phyloP scores from a whole-genome alignment of 1,140 invertebrate genomes.

The Tetramorium parvispinum region DNA sequence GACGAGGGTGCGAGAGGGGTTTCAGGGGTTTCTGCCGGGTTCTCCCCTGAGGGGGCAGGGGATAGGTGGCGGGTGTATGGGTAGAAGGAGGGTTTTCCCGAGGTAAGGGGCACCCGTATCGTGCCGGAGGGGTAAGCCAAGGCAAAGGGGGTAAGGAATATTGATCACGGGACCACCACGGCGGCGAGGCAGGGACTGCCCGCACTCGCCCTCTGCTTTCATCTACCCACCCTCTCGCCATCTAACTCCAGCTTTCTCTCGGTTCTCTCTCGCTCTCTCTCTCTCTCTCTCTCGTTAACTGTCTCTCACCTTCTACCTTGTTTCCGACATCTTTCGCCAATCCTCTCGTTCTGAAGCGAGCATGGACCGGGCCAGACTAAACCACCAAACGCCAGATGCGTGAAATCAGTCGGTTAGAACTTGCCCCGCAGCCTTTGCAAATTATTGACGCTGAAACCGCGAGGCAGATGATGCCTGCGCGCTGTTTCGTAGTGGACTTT shows the following conservation, averaged over 20 bases:
- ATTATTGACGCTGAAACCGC: slow-evolving; percentile 81
- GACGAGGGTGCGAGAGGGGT: slow-evolving; percentile 86
- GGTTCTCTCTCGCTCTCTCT: slow-evolving; percentile 39
- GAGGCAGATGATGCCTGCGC: slow-evolving; percentile 72
- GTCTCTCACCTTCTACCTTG: slow-evolving; percentile 61
- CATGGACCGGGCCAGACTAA: slow-evolving; percentile 77
- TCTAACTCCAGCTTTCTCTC: slow-evolving; percentile 44
- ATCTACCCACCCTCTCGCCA: slow-evolving; percentile 20
- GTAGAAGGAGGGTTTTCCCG: slow-evolving; percentile 72
- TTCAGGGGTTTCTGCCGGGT: slow-evolving; percentile 80
- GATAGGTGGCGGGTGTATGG: slow-evolving; percentile 64
- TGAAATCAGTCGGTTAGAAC: slow-evolving; percentile 83
- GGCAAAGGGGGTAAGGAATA: slow-evolving; percentile 86
- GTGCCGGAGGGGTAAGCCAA: slow-evolving; percentile 82
- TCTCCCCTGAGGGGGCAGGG: slow-evolving; percentile 69
- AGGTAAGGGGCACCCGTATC: slow-evolving; percentile 76
- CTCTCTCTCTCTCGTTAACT: slow-evolving; percentile 47
- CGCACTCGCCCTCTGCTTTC: slow-evolving; percentile 69
- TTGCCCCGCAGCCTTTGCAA: slow-evolving; percentile 78
- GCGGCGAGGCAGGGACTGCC: slow-evolving; percentile 78
- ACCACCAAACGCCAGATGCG: slow-evolving; percentile 85
- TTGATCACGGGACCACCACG: slow-evolving; percentile 84
- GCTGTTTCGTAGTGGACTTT: slow-evolving; percentile 40
- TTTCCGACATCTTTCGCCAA: slow-evolving; percentile 60
- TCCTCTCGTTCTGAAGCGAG: slow-evolving; percentile 51